Percentiles rank a stretch among this genome's conserved stretches.
Evolutionary conservation across 2,113 vertebrate species (phyloP).

Genomic region (Lycaon pictus): DNA sequence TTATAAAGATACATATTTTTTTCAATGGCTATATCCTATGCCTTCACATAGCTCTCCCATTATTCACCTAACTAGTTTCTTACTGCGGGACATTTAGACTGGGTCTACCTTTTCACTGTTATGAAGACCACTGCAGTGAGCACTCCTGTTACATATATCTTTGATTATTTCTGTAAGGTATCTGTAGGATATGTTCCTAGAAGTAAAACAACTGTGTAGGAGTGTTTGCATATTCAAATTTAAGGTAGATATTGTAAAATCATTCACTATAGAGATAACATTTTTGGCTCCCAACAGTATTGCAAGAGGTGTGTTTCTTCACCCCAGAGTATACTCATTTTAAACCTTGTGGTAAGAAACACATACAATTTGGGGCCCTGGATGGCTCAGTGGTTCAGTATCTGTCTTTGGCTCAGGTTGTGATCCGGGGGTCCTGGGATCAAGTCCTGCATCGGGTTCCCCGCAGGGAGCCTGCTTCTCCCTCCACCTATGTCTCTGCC

Average conservation of each 20-base stretch:
- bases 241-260: background rate
- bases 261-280: background rate
- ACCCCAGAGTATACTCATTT: background rate
- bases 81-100: background rate
- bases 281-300: background rate
- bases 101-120: background rate
- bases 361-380: background rate
- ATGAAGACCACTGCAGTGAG: background rate
- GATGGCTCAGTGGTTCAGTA: no score
- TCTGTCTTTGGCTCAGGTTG: no score
- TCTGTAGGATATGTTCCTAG: background rate
- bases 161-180: background rate
- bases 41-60: background rate
- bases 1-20: background rate
- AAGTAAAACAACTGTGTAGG: slow-evolving; percentile 10
- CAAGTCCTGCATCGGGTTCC: no score
- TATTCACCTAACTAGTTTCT: background rate
- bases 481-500: no score
- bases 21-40: background rate
- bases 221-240: background rate
- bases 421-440: no score
- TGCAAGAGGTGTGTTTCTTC: background rate
- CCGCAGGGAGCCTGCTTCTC: no score
- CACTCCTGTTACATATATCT: background rate
- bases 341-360: background rate